phyloP scores from a whole-genome alignment of 2,888 invertebrate species.

The Oligia fasciuncula region DNA sequence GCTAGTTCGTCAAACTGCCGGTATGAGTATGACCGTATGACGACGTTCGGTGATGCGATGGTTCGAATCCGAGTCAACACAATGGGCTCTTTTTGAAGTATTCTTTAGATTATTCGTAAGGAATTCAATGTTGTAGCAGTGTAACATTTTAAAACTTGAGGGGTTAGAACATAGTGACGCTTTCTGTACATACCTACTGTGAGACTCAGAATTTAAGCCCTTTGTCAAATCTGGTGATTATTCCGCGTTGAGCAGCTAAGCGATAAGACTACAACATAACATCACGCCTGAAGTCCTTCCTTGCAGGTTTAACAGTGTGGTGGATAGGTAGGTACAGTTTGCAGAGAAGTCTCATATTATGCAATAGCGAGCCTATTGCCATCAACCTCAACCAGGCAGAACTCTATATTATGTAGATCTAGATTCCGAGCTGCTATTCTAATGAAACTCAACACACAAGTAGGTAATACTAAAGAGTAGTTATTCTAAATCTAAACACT shows the following conservation, averaged over 20 bases:
- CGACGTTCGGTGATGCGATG: too few species aligned
- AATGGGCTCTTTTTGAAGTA: too few species aligned
- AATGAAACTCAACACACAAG: not conserved
- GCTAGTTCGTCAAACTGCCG: too few species aligned
- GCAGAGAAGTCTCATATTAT: not conserved
- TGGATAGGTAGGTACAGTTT: too few species aligned
- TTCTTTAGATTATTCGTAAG: too few species aligned
- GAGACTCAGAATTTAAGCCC: not conserved
- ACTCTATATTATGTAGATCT: not conserved
- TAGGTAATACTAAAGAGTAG: conserved; percentile 1
- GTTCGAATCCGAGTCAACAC: too few species aligned
- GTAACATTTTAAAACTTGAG: too few species aligned
- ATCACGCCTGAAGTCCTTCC: not conserved
- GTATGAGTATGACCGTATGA: too few species aligned
- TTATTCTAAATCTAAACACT: conserved; percentile 47
- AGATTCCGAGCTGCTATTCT: not conserved
- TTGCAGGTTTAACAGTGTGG: not conserved
- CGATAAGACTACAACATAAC: not conserved
- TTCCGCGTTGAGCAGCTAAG: not conserved
- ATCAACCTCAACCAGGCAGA: not conserved
- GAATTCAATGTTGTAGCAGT: too few species aligned
- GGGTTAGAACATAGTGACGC: too few species aligned
- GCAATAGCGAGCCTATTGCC: too few species aligned
- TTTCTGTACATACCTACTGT: too few species aligned
- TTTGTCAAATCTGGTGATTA: not conserved